Percentiles rank a stretch among this genome's conserved stretches.
Evolutionary conservation across 2,797 vertebrate species (phyloP).

Genomic region (Rhinophrynus dorsalis): DNA sequence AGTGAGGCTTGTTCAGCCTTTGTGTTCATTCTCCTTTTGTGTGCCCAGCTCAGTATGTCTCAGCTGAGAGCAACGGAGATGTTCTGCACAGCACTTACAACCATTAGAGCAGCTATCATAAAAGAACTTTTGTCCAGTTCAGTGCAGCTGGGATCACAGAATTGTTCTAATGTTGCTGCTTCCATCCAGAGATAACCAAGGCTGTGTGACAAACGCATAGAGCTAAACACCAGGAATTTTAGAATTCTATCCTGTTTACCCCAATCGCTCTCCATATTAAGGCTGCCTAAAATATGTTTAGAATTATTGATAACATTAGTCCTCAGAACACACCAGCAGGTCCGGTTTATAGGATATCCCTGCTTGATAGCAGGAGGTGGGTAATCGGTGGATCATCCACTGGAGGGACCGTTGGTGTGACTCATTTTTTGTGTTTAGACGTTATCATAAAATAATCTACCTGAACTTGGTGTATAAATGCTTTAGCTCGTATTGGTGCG

Average conservation of each 20-base stretch:
- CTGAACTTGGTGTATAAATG: no score
- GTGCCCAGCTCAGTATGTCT: neutral
- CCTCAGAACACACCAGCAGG: no score
- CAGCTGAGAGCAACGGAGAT: conserved; percentile 5
- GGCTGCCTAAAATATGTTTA: no score
- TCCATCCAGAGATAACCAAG: conserved; percentile 17
- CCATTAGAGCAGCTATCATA: conserved; percentile 35
- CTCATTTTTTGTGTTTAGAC: no score
- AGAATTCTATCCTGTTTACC: conserved; percentile 1
- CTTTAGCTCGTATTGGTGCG: neutral
- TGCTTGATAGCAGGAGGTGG: no score
- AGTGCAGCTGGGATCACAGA: conserved; percentile 42
- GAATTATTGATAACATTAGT: no score
- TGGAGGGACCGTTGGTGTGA: no score
- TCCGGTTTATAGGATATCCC: no score
- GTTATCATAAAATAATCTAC: no score
- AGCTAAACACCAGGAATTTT: neutral
- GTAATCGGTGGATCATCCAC: no score
- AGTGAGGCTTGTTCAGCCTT: conserved; percentile 13
- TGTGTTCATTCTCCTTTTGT: conserved; percentile 10
- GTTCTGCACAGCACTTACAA: conserved; percentile 19
- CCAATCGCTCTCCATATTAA: no score
- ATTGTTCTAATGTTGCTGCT: conserved; percentile 7
- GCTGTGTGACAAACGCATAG: neutral
- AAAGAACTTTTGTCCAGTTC: conserved; percentile 58